Evolutionary conservation across 2,888 invertebrate genomes (phyloP).

Genomic region (Pheosia tremula): DNA sequence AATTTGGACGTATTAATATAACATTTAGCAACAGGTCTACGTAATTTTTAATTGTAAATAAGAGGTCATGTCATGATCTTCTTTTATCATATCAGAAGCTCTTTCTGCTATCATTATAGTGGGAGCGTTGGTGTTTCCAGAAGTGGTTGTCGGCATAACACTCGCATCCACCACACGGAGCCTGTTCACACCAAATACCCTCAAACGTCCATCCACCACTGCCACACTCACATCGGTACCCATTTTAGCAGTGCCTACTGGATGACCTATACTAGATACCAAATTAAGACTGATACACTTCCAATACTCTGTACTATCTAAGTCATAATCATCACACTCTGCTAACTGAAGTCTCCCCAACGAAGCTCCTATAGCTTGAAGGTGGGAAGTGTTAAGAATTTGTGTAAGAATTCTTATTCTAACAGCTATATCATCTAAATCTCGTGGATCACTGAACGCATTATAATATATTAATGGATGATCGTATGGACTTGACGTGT

Average conservation of each 20-base stretch:
- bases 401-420: neutral
- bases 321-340: slow-evolving; percentile 46
- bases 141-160: slow-evolving; percentile 90
- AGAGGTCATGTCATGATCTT: slow-evolving; percentile 45
- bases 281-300: slow-evolving; percentile 74
- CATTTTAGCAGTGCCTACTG: slow-evolving; percentile 87
- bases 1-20: too few relatives aligned
- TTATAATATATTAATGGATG: neutral
- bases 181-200: neutral
- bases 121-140: slow-evolving; percentile 92
- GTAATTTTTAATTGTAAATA: neutral
- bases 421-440: neutral
- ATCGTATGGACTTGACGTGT: neutral
- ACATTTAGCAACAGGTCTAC: too few relatives aligned
- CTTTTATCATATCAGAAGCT: slow-evolving; percentile 89
- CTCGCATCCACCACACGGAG: slow-evolving; percentile 89
- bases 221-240: slow-evolving; percentile 36
- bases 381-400: neutral
- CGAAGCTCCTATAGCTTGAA: neutral
- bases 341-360: slow-evolving; percentile 13
- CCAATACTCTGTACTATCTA: slow-evolving; percentile 59
- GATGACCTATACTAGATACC: slow-evolving; percentile 85
- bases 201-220: neutral
- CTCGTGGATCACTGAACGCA: neutral
- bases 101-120: slow-evolving; percentile 92